These are phyloP conservation scores for Suncus etruscus DNA, from an alignment of 2,113 vertebrate genomes.

Conservation along the genomic window DNA sequence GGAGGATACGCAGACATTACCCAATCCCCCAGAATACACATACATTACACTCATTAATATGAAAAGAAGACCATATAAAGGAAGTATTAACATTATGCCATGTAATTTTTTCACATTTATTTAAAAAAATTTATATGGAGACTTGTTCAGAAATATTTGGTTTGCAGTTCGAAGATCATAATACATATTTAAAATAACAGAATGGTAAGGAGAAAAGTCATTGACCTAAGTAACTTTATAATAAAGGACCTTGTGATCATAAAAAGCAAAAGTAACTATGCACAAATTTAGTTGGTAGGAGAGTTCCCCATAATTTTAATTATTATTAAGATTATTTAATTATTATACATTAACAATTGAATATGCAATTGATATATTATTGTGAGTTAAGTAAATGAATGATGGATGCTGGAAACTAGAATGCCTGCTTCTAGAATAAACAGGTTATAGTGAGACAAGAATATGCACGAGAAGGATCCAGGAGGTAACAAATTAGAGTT, in stretches of 20 bases:
- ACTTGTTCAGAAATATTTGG: too few species aligned
- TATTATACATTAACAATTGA: background rate
- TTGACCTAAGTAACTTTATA: background rate
- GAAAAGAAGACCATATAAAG: background rate
- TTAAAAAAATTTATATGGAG: too few species aligned
- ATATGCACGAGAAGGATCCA: background rate
- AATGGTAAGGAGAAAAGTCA: background rate
- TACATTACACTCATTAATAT: background rate
- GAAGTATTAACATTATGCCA: background rate
- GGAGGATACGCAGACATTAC: too few species aligned
- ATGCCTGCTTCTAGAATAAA: background rate
- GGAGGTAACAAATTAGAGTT: background rate
- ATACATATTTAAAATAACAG: background rate
- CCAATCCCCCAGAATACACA: background rate
- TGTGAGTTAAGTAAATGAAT: background rate
- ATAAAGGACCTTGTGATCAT: background rate
- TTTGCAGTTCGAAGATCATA: too few species aligned
- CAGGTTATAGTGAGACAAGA: background rate
- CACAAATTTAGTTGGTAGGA: background rate
- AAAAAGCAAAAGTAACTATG: background rate
- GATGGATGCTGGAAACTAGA: background rate
- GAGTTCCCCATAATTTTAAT: background rate
- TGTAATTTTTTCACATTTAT: constrained; percentile 7
- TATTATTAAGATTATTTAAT: background rate
- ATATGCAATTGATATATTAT: background rate